Evolutionary conservation across 2,888 invertebrate species (phyloP).

Genomic region (Lasioglossum pauxillum): DNA sequence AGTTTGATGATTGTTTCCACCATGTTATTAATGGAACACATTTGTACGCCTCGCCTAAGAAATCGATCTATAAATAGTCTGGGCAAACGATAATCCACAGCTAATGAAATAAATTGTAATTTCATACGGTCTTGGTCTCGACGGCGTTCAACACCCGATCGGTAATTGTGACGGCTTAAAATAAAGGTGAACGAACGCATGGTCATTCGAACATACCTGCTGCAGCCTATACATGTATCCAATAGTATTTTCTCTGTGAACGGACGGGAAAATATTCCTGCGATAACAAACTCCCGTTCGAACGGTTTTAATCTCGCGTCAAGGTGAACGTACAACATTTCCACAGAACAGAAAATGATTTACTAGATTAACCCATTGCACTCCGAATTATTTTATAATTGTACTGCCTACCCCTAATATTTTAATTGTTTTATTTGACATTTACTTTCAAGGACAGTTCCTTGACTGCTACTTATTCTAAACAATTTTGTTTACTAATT

Average conservation of each 20-base stretch:
- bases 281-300: neutral
- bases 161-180: constrained; percentile 39
- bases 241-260: constrained; percentile 20
- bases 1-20: neutral
- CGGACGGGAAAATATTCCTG: constrained; percentile 29
- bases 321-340: constrained; percentile 6
- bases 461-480: too few relatives aligned
- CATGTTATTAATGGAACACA: neutral
- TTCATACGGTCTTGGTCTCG: constrained; percentile 28
- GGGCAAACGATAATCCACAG: constrained; percentile 12
- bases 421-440: too few relatives aligned
- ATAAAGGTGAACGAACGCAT: constrained; percentile 37
- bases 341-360: neutral
- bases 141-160: constrained; percentile 15
- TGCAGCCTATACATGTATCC: neutral
- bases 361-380: neutral
- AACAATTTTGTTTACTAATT: too few relatives aligned
- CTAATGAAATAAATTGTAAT: constrained; percentile 47
- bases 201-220: neutral
- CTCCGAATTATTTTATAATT: too few relatives aligned
- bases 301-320: neutral
- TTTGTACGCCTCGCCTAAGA: neutral
- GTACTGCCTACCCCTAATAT: too few relatives aligned
- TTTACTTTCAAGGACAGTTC: too few relatives aligned
- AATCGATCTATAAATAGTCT: neutral